These are phyloP conservation scores for Perdita meconis DNA, from an alignment of 2,888 invertebrate genomes.

Conservation along the genomic window DNA sequence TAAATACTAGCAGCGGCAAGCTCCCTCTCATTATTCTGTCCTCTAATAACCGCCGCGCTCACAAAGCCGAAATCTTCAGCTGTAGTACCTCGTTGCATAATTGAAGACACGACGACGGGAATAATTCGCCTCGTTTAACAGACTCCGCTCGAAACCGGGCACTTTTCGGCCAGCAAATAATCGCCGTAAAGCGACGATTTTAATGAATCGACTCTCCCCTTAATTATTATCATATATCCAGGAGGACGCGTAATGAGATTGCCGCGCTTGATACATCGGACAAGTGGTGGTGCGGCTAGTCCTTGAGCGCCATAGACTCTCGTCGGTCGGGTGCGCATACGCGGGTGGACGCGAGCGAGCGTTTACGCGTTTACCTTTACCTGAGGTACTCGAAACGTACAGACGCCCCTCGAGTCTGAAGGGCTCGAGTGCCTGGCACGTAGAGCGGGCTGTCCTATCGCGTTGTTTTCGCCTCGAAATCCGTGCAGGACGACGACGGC, in stretches of 20 bases:
- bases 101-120: conserved; percentile 43
- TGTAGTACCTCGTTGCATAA: conserved; percentile 42
- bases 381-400: neutral
- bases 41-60: conserved; percentile 23
- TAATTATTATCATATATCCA: conserved; percentile 58
- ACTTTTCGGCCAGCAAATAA: conserved; percentile 50
- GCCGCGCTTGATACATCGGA: conserved; percentile 42
- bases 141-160: neutral
- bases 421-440: conserved; percentile 7
- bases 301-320: conserved; percentile 33
- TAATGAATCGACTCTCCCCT: conserved; percentile 69
- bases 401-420: conserved; percentile 11
- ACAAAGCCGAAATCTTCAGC: conserved; percentile 50
- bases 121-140: conserved; percentile 49
- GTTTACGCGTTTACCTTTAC: conserved; percentile 38
- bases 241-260: conserved; percentile 60
- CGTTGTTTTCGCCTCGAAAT: conserved; percentile 27
- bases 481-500: neutral
- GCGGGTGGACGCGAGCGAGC: conserved; percentile 11
- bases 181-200: conserved; percentile 67
- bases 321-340: neutral
- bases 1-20: conserved; percentile 34
- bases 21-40: conserved; percentile 37
- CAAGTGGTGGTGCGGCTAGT: conserved; percentile 25
- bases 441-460: neutral